Evolutionary conservation across 1,140 invertebrate species (phyloP), one percentile per base, ranked within the genome.

Genomic region (Olivierus martensii): DNA sequence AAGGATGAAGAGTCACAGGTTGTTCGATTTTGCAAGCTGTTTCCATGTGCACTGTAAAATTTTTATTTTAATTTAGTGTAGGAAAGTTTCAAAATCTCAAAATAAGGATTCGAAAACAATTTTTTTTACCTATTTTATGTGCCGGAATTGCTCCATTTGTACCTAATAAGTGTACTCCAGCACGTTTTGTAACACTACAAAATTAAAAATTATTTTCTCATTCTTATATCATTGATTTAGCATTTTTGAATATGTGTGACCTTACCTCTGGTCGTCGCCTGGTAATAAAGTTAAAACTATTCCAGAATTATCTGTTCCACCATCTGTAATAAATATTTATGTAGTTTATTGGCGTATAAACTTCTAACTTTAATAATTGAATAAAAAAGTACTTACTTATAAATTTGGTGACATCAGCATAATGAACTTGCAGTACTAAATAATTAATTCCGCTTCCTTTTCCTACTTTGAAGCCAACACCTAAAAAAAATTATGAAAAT

Each of bases 391-490:
- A 50, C 58, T 69, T 69, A 82, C 81, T 73, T 68, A 76, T 73
- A 62, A 89, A 91, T 39, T 69, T 74, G 7, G 80, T 73, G 48
- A 84, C 77, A 51, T 79, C 71, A 0, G 80, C 78, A 67, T 98
- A 98, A 69, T 98, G 93, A 2, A 99, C 87, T 73, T 99, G 94
- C 3, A 99, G 69, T 0, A 79, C 75, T 22, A 80, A 62, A 55
- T 75, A 75, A 48, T 72, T 67, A 48, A 77, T 71, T 28, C 59
- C 61, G 0, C 74, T 68, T 17, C 62, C 62, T 39, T 66, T 67
- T 9, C 77, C 77, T 37, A 78, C 68, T 60, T 68, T 68, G 52
- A 76, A 75, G 19, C 71, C 75, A 35, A 77, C 75, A 52, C 65
- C 69, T 70, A 59, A 0, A 46, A 19, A 1, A 51, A 28, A 19